Evolutionary conservation across 2,888 invertebrate species (phyloP).

Genomic region (Lithophane semibrunnea): DNA sequence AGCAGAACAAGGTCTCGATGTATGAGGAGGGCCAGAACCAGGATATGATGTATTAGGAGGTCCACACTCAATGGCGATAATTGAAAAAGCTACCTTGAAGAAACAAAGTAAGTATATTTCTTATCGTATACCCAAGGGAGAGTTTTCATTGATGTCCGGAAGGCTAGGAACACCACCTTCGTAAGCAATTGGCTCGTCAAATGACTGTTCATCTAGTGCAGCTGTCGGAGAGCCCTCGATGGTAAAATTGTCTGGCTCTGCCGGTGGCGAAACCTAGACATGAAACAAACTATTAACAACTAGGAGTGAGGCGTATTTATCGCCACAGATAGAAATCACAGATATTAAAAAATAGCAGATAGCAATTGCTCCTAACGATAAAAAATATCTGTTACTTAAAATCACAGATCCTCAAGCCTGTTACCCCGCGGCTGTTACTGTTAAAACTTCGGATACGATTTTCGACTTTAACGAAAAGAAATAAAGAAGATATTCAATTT

Average conservation of each 20-base stretch:
- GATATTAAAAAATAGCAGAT: too few relatives aligned
- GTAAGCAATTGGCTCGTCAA: constrained; percentile 38
- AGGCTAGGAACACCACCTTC: constrained; percentile 38
- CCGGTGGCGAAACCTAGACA: constrained; percentile 36
- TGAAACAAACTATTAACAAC: not conserved
- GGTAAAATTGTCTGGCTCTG: constrained; percentile 46
- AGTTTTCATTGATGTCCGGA: constrained; percentile 59
- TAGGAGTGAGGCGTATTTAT: too few relatives aligned
- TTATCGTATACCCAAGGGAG: constrained; percentile 49
- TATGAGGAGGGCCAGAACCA: not conserved
- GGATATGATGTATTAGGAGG: too few relatives aligned
- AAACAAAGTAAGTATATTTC: not conserved
- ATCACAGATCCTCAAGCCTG: too few relatives aligned
- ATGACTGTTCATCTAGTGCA: constrained; percentile 40
- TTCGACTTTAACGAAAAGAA: too few relatives aligned
- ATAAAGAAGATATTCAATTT: too few relatives aligned
- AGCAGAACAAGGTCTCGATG: not conserved
- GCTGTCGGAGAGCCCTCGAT: constrained; percentile 41
- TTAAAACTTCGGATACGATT: too few relatives aligned
- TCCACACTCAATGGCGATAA: not conserved
- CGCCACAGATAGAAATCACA: too few relatives aligned
- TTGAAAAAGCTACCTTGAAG: not conserved
- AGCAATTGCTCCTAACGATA: too few relatives aligned
- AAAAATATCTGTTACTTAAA: too few relatives aligned
- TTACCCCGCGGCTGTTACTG: too few relatives aligned